Evolutionary conservation across 2,113 vertebrate species (phyloP).

Genomic region (Coreoperca whiteheadi): DNA sequence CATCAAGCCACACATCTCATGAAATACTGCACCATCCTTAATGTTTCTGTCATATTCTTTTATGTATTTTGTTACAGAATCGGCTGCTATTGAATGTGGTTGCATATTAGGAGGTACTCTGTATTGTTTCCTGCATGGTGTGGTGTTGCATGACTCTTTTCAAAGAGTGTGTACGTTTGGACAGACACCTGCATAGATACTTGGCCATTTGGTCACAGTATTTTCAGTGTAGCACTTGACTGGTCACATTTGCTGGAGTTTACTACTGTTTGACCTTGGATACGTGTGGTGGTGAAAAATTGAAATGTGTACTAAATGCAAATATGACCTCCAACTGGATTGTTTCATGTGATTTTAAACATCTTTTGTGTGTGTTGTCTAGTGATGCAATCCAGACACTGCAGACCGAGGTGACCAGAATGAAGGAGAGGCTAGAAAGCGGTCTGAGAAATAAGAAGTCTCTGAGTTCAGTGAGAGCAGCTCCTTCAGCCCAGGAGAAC

Average conservation of each 20-base stretch:
- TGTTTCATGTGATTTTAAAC: not conserved
- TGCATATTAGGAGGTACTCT: slow-evolving; percentile 60
- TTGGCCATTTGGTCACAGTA: not conserved
- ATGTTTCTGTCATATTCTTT: not conserved
- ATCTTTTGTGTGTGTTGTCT: not conserved
- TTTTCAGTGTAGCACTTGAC: slow-evolving; percentile 4
- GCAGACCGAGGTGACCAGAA: slow-evolving; percentile 84
- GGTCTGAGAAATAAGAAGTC: slow-evolving; percentile 63
- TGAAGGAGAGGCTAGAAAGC: slow-evolving; percentile 83
- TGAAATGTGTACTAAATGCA: not conserved
- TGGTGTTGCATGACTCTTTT: slow-evolving; percentile 51
- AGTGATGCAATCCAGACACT: slow-evolving; percentile 88
- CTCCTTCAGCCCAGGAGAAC: slow-evolving; percentile 9
- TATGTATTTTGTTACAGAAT: slow-evolving; percentile 64
- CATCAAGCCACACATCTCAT: not conserved
- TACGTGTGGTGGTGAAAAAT: not conserved
- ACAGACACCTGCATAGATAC: not conserved
- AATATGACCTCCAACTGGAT: not conserved
- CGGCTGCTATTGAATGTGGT: slow-evolving; percentile 56
- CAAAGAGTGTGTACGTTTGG: slow-evolving; percentile 1
- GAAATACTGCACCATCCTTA: not conserved
- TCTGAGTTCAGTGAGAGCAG: slow-evolving; percentile 20
- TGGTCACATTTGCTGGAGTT: not conserved
- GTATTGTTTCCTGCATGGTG: slow-evolving; percentile 53
- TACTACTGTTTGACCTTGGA: slow-evolving; percentile 1